phyloP scores from a whole-genome alignment of 2,888 invertebrate genomes.

The Pammene aurita region DNA sequence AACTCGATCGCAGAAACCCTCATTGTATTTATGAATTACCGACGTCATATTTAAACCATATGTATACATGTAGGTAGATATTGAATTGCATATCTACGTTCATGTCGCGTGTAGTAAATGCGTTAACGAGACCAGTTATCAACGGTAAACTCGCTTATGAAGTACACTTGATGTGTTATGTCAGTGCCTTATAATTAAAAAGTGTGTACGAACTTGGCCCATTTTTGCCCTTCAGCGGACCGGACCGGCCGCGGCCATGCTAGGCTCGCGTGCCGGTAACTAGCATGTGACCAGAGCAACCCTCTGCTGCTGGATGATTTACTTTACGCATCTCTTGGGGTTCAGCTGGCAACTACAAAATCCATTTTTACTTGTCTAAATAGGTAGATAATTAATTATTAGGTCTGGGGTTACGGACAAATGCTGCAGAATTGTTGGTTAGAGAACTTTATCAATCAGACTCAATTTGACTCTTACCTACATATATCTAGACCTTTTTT shows the following conservation, averaged over 20 bases:
- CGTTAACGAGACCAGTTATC: neutral
- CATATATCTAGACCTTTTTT: no score
- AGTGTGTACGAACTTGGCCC: neutral
- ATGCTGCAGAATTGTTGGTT: no score
- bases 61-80: neutral
- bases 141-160: neutral
- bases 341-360: constrained; percentile 39
- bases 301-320: constrained; percentile 47
- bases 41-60: neutral
- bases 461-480: no score
- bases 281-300: constrained; percentile 44
- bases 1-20: no score
- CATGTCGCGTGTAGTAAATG: neutral
- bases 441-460: no score
- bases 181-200: neutral
- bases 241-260: constrained; percentile 19
- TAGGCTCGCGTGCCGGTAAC: constrained; percentile 49
- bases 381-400: no score
- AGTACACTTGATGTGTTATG: neutral
- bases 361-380: neutral
- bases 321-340: constrained; percentile 45
- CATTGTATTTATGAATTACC: no score
- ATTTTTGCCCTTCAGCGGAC: constrained; percentile 10
- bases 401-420: no score
- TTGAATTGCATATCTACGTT: neutral